Evolutionary conservation across 2,113 vertebrate species (phyloP).

Genomic region (Petromus typicus): DNA sequence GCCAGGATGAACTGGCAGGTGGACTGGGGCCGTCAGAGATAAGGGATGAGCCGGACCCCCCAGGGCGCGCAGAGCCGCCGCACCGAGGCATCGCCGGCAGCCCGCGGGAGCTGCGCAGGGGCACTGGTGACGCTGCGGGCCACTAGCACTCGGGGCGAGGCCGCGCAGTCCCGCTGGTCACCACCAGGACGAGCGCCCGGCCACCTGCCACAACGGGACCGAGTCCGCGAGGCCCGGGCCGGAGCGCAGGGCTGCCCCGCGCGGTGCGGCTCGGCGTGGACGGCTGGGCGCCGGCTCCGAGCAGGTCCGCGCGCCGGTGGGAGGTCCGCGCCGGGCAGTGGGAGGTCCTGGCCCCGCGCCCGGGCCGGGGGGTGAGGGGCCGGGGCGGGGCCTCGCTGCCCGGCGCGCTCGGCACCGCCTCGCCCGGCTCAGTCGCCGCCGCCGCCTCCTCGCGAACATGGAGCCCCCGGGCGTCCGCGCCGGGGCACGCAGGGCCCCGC

Average conservation of each 20-base stretch:
- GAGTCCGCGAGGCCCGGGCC: neutral
- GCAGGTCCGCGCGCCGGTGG: conserved; percentile 56
- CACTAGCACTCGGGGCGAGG: neutral
- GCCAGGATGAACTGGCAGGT: neutral
- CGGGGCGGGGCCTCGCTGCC: neutral
- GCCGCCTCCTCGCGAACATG: conserved; percentile 55
- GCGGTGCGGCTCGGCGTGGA: neutral
- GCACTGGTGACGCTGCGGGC: neutral
- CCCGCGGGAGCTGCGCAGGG: neutral
- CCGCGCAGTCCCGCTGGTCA: neutral
- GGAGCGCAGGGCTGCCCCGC: neutral
- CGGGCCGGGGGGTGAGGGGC: neutral
- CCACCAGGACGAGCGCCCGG: neutral
- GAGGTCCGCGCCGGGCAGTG: conserved; percentile 68
- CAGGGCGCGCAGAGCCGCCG: too few species aligned
- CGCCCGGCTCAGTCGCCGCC: conserved; percentile 22
- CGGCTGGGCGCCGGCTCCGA: conserved; percentile 10
- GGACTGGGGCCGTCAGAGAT: neutral
- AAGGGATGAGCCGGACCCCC: neutral
- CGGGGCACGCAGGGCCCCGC: neutral
- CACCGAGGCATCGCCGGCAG: too few species aligned
- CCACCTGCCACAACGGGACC: neutral
- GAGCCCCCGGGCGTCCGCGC: conserved; percentile 51
- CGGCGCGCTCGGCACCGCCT: neutral
- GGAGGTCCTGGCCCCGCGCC: conserved; percentile 78